Base-by-base conservation (phyloP, 2,113 vertebrate species). In the Dipodomys stephensi region DNA sequence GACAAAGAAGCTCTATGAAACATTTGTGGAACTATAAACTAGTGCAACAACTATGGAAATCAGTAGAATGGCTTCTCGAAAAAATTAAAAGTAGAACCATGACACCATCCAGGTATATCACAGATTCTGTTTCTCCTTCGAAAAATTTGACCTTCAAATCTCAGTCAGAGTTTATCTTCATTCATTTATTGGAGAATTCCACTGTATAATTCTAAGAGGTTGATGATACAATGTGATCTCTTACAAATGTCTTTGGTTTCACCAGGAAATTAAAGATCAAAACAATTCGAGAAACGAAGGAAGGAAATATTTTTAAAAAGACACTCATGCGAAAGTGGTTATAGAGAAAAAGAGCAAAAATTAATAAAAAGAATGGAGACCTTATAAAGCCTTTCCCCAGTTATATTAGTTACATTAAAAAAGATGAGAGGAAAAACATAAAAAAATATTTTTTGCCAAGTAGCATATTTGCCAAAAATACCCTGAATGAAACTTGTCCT, bases 241-340 rank as follows among this genome's bases (percentile, higher is more conserved):
- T 46, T 69, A 88, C 22, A 90, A 13, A 5, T 73, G 7, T 44
- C 76, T 39, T 83, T 28, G 20, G 69, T 78, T 95, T 72, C 87
- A 91, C 85, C 57, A 57, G 67, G 20, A 46, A 57, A 10, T 74
- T 13, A 64, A 88, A 87, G 91, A 32, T 74, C 19, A 87, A 90
- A 81, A 71, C 10, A 94, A 85, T 25, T 39, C 53, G 30, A 53
- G 39, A 83, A 88, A 53, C 82, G 6, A 49, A 84, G 57, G 20
- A 30, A 85, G 46, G 9, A 69, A 78, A 4, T 19, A 20, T 13
- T 53, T 39, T 39, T 6, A 18, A n/a, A 35, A 82, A 53, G 19
- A 22, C 57, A 84, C 19, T 25, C 22, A 28, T 44, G 46, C 2
- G 53, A 82, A 94, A 80, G 71, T 62, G 4, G 19, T 76, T 83